Percentiles rank a stretch among this genome's conserved stretches.
These are phyloP conservation scores for Acanthisitta chloris DNA, from an alignment of 2,113 vertebrate genomes.

Conservation along the genomic window DNA sequence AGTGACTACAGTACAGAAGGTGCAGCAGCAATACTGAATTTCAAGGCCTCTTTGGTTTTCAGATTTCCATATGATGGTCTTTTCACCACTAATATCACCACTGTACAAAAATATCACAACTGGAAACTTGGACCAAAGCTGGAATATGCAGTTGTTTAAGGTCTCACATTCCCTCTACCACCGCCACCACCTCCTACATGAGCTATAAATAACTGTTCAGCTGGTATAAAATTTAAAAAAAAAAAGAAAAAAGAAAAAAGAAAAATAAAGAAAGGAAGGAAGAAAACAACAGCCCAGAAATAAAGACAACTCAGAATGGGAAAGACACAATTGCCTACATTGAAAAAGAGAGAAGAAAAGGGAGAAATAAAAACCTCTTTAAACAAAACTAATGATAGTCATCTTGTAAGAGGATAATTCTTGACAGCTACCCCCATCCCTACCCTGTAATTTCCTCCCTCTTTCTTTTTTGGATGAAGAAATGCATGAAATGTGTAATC, in stretches of 20 bases:
- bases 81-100: not conserved
- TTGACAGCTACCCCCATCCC: slow-evolving; percentile 44
- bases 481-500: slow-evolving; percentile 61
- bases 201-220: slow-evolving; percentile 48
- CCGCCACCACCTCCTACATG: not conserved
- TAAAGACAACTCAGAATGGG: slow-evolving; percentile 13
- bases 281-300: slow-evolving; percentile 15
- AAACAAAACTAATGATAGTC: slow-evolving; percentile 47
- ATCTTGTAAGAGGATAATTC: slow-evolving; percentile 39
- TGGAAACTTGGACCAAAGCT: not conserved
- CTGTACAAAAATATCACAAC: not conserved
- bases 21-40: slow-evolving; percentile 8
- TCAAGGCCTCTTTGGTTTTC: slow-evolving; percentile 7
- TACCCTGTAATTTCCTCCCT: slow-evolving; percentile 37
- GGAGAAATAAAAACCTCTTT: slow-evolving; percentile 49
- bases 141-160: not conserved
- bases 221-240: not conserved
- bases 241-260: fast-evolving
- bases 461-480: slow-evolving; percentile 53
- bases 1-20: not conserved
- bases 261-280: not conserved
- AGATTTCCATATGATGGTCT: not conserved
- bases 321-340: slow-evolving; percentile 40
- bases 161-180: not conserved
- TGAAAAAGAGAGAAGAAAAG: slow-evolving; percentile 45